A percentile compares a stretch with the other conserved stretches of the same genome.
Conservation (phyloP, 2,888 invertebrate genomes). For the Drosophila monieri region DNA sequence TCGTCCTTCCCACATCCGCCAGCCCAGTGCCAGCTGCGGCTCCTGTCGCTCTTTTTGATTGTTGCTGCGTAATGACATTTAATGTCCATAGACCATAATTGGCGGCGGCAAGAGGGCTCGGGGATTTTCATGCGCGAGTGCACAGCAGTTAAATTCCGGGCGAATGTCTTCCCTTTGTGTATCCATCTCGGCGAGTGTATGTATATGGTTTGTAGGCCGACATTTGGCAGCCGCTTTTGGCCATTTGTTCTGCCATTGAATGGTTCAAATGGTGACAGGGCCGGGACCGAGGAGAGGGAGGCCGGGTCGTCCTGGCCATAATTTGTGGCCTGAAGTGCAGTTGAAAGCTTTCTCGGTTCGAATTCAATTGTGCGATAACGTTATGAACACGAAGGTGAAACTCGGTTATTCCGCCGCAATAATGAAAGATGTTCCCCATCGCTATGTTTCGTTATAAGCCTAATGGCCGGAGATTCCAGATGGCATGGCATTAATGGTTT, state of each 20-base stretch:
- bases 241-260: constrained; percentile 56
- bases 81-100: constrained; percentile 75
- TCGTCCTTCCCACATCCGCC: neutral
- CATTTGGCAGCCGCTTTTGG: constrained; percentile 39
- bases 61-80: constrained; percentile 80
- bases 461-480: constrained; percentile 28
- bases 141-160: constrained; percentile 71
- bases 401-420: constrained; percentile 20
- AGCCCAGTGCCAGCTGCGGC: constrained; percentile 29
- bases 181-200: constrained; percentile 15
- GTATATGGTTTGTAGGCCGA: constrained; percentile 32
- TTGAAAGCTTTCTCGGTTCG: constrained; percentile 39
- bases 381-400: constrained; percentile 51
- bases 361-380: constrained; percentile 65
- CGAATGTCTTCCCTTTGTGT: constrained; percentile 45
- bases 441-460: constrained; percentile 10
- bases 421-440: constrained; percentile 23
- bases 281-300: neutral
- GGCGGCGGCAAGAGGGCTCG: constrained; percentile 45
- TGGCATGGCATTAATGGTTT: constrained; percentile 30
- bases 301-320: constrained; percentile 21
- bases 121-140: constrained; percentile 65
- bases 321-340: constrained; percentile 46
- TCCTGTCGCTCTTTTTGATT: constrained; percentile 64
- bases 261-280: constrained; percentile 19